phyloP scores from a whole-genome alignment of 2,113 vertebrate species.

The Cyprinodon variegatus region DNA sequence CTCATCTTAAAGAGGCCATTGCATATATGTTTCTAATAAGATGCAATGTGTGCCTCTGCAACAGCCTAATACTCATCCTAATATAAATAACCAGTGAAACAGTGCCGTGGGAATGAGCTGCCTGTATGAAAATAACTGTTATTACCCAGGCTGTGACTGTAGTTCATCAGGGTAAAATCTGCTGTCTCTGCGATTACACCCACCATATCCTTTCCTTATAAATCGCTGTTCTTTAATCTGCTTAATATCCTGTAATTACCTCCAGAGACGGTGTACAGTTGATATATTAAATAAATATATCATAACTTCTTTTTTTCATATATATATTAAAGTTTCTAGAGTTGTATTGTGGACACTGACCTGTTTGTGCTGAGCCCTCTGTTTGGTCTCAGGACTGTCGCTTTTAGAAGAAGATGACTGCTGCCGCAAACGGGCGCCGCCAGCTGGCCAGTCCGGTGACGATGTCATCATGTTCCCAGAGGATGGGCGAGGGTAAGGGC shows the following conservation, averaged over 20 bases:
- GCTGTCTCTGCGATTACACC: constrained; percentile 29
- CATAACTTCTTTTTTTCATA: neutral
- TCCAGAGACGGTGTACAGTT: neutral
- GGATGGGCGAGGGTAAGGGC: constrained; percentile 88
- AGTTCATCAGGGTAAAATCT: constrained; percentile 50
- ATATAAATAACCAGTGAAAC: constrained; percentile 58
- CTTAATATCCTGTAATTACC: constrained; percentile 24
- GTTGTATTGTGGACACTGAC: constrained; percentile 68
- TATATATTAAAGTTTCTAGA: neutral
- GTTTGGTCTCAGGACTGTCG: constrained; percentile 95
- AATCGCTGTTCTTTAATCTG: constrained; percentile 27
- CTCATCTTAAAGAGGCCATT: neutral
- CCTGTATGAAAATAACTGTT: constrained; percentile 61
- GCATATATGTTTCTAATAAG: constrained; percentile 23
- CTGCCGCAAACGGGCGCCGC: constrained; percentile 89
- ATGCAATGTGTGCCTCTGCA: constrained; percentile 41
- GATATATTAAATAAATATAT: neutral
- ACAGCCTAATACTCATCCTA: constrained; percentile 33
- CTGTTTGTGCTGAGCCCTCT: constrained; percentile 91
- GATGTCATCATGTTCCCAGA: constrained; percentile 90
- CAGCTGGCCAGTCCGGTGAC: constrained; percentile 91
- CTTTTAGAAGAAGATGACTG: constrained; percentile 96
- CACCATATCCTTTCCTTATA: constrained; percentile 20
- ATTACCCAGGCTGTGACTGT: constrained; percentile 63
- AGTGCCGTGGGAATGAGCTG: constrained; percentile 45